phyloP scores from a whole-genome alignment of 1,140 invertebrate genomes.

The Harpegnathos saltator region DNA sequence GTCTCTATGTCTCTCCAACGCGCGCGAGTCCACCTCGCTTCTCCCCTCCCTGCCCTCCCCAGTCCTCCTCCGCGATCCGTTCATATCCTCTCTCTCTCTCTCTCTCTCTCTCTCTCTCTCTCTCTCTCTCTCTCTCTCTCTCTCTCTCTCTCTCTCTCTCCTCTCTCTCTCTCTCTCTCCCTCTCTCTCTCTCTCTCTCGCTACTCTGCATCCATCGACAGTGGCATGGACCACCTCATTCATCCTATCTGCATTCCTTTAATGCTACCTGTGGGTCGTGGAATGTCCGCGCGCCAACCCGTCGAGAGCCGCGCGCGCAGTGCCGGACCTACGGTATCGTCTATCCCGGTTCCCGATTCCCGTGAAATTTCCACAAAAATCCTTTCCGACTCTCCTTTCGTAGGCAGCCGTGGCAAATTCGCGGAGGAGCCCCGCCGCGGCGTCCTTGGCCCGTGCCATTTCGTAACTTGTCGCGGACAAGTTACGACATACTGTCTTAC shows the following conservation, averaged over 20 bases:
- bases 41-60: too few species aligned
- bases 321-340: slow-evolving; percentile 74
- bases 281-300: slow-evolving; percentile 76
- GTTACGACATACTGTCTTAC: neutral
- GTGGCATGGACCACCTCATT: slow-evolving; percentile 83
- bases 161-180: slow-evolving; percentile 58
- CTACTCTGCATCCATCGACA: slow-evolving; percentile 73
- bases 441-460: neutral
- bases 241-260: slow-evolving; percentile 84
- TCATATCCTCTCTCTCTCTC: slow-evolving; percentile 50
- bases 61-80: slow-evolving; percentile 6
- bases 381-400: slow-evolving; percentile 19
- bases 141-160: slow-evolving; percentile 47
- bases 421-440: neutral
- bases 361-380: slow-evolving; percentile 55
- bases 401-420: slow-evolving; percentile 22
- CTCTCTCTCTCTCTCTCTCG: slow-evolving; percentile 47
- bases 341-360: slow-evolving; percentile 64
- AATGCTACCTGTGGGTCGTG: slow-evolving; percentile 83
- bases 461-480: neutral
- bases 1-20: neutral
- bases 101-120: slow-evolving; percentile 40
- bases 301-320: slow-evolving; percentile 53
- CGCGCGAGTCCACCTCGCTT: neutral
- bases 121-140: slow-evolving; percentile 62